These are phyloP conservation scores for Papilio protenor DNA, from an alignment of 2,888 invertebrate genomes.

Conservation along the genomic window DNA sequence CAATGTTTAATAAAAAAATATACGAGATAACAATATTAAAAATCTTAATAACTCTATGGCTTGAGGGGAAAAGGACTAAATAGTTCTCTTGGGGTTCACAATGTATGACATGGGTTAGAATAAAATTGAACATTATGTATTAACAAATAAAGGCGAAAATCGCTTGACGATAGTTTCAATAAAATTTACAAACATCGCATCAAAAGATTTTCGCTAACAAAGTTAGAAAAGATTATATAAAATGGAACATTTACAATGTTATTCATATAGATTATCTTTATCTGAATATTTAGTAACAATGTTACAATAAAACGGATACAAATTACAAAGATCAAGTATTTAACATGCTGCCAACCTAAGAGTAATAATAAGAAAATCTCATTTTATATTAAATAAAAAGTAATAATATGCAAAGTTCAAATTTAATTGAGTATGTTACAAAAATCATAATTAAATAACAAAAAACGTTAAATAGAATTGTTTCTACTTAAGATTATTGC, in stretches of 20 bases:
- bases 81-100: constrained; percentile 35
- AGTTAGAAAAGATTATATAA: neutral
- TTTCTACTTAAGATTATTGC: neutral
- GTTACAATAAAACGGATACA: neutral
- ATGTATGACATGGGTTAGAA: constrained; percentile 31
- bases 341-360: neutral
- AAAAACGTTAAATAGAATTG: neutral
- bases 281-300: constrained; percentile 5
- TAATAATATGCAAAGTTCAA: neutral
- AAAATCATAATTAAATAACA: neutral
- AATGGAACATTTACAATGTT: constrained; percentile 21
- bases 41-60: constrained; percentile 32
- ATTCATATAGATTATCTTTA: neutral
- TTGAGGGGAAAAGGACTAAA: neutral
- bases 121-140: neutral
- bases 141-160: constrained; percentile 29
- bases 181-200: neutral
- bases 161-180: constrained; percentile 22
- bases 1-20: constrained; percentile 57
- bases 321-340: constrained; percentile 1
- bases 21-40: constrained; percentile 39
- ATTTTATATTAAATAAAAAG: no score
- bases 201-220: constrained; percentile 35
- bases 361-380: constrained; percentile 1
- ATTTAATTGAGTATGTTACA: neutral